Evolutionary conservation across 2,113 vertebrate species (phyloP).

Genomic region (Tylochromis polylepis): DNA sequence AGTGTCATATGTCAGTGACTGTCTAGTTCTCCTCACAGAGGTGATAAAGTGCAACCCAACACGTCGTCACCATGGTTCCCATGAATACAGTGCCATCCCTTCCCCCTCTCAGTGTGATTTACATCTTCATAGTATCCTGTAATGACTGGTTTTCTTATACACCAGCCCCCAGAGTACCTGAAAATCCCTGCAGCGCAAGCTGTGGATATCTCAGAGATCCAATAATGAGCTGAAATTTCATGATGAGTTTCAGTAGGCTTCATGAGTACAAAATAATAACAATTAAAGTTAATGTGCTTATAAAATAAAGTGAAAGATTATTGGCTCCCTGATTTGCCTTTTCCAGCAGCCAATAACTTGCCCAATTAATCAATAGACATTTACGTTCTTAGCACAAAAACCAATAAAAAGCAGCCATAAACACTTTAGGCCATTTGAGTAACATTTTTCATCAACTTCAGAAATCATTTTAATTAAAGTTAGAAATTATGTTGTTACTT

Average conservation of each 20-base stretch:
- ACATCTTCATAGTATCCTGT: conserved; percentile 25
- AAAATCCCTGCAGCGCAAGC: background rate
- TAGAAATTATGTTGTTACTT: background rate
- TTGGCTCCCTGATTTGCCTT: background rate
- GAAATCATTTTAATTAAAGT: background rate
- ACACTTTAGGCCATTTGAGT: background rate
- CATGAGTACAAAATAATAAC: background rate
- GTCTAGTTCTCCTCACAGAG: conserved; percentile 48
- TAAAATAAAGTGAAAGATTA: background rate
- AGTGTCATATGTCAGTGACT: conserved; percentile 63
- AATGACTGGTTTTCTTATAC: conserved; percentile 29
- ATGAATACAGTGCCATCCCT: conserved; percentile 24
- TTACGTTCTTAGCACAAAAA: background rate
- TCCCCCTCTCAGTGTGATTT: conserved; percentile 28
- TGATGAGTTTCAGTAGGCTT: background rate
- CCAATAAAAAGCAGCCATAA: background rate
- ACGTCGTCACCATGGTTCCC: conserved; percentile 47
- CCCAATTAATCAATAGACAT: background rate
- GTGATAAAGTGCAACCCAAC: conserved; percentile 53
- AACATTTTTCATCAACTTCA: background rate
- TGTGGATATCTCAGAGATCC: background rate
- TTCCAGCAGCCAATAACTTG: background rate
- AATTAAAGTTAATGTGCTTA: background rate
- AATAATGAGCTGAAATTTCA: background rate
- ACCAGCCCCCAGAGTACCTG: conserved; percentile 12